Evolutionary conservation across 1,140 invertebrate species (phyloP).

Genomic region (Ceratitis capitata): DNA sequence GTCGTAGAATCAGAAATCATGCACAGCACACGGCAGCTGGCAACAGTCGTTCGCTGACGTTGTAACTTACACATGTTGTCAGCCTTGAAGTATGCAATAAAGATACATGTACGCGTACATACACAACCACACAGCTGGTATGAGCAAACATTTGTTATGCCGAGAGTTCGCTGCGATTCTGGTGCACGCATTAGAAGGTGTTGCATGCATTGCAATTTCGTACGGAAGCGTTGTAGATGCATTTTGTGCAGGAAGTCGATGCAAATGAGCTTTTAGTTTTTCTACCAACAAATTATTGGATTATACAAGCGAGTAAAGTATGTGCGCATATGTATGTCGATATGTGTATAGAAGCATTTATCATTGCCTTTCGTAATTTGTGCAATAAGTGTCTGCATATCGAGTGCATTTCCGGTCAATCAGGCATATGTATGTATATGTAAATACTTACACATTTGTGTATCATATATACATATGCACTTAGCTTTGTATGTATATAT

Average conservation of each 20-base stretch:
- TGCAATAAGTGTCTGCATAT: conserved; percentile 31
- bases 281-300: conserved; percentile 21
- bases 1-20: conserved; percentile 30
- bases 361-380: neutral
- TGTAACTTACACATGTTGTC: neutral
- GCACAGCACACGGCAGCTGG: neutral
- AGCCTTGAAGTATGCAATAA: conserved; percentile 31
- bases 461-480: neutral
- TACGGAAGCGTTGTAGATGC: conserved; percentile 63
- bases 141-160: neutral
- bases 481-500: no score
- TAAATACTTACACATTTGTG: no score
- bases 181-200: neutral
- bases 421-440: neutral
- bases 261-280: conserved; percentile 65
- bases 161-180: neutral
- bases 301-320: neutral
- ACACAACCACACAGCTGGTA: no score
- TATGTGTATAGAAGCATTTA: neutral
- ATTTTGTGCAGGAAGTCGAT: conserved; percentile 63
- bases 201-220: conserved; percentile 8
- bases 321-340: neutral
- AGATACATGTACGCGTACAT: no score
- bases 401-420: conserved; percentile 34
- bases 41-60: neutral